Evolutionary conservation across 2,113 vertebrate genomes (phyloP).

Genomic region (Semnornis frantzii): DNA sequence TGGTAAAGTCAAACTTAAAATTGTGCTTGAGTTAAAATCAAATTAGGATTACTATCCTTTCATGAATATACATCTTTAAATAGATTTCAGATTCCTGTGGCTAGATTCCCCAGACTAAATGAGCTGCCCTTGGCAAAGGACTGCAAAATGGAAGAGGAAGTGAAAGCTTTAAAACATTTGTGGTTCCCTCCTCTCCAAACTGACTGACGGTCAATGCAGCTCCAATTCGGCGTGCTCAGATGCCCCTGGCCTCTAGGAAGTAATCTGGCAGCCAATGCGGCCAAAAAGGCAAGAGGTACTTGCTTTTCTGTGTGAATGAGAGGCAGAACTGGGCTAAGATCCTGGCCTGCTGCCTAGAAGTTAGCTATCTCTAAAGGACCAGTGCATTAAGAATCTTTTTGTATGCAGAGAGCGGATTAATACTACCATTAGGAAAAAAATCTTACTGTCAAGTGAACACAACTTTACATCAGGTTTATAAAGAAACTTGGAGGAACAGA

Average conservation of each 20-base stretch:
- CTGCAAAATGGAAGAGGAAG: constrained; percentile 46
- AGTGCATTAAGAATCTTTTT: neutral
- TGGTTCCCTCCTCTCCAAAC: neutral
- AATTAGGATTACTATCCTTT: neutral
- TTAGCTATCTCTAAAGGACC: neutral
- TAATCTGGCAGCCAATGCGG: neutral
- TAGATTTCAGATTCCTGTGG: constrained; percentile 50
- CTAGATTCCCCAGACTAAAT: constrained; percentile 13
- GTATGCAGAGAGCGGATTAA: neutral
- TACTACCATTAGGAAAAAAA: neutral
- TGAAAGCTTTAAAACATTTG: constrained; percentile 7
- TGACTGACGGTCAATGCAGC: neutral
- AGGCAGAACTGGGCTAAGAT: neutral
- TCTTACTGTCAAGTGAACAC: neutral
- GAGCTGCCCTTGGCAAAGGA: constrained; percentile 29
- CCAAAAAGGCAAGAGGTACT: neutral
- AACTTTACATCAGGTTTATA: neutral
- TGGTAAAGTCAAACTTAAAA: neutral
- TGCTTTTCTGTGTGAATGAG: neutral
- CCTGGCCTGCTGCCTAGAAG: neutral
- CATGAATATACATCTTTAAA: constrained; percentile 33
- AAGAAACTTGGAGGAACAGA: neutral
- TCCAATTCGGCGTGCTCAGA: neutral
- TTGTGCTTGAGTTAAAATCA: neutral
- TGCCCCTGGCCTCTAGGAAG: constrained; percentile 1